Conservation (phyloP, 2,113 vertebrate species). For the Todiramphus chloris region DNA sequence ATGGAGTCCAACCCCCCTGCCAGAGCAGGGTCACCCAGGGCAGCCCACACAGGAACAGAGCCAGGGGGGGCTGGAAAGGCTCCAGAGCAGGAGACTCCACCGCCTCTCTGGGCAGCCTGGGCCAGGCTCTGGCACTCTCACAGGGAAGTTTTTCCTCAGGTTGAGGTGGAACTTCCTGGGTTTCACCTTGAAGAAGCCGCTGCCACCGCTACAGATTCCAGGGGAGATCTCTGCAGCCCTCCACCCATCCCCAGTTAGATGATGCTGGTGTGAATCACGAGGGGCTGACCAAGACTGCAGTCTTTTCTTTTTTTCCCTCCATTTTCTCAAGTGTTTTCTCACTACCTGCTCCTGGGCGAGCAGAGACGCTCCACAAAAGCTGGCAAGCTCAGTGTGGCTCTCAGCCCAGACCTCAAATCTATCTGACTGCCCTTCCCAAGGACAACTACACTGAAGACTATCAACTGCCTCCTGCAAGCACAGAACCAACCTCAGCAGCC, state of each 20-base stretch:
- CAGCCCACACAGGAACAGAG: too few species aligned
- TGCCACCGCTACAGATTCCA: not conserved
- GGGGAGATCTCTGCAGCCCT: not conserved
- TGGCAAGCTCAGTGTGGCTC: not conserved
- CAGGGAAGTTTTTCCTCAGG: too few species aligned
- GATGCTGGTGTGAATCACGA: rapidly evolving
- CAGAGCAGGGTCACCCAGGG: too few species aligned
- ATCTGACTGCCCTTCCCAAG: not conserved
- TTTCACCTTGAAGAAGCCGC: not conserved
- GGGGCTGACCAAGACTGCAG: rapidly evolving
- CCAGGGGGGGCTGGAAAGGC: too few species aligned
- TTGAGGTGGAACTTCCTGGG: too few species aligned
- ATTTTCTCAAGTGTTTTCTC: not conserved
- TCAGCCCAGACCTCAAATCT: not conserved
- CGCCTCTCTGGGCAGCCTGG: too few species aligned
- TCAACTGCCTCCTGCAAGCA: not conserved
- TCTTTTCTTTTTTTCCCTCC: not conserved
- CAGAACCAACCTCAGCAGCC: not conserved
- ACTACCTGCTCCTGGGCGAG: not conserved
- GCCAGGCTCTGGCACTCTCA: too few species aligned
- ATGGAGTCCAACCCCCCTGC: too few species aligned
- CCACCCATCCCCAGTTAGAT: not conserved
- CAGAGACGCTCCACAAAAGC: not conserved
- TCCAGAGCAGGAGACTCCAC: too few species aligned
- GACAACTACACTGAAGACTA: not conserved